Base-by-base conservation (phyloP, 2,113 vertebrate species). In the Anhinga anhinga region DNA sequence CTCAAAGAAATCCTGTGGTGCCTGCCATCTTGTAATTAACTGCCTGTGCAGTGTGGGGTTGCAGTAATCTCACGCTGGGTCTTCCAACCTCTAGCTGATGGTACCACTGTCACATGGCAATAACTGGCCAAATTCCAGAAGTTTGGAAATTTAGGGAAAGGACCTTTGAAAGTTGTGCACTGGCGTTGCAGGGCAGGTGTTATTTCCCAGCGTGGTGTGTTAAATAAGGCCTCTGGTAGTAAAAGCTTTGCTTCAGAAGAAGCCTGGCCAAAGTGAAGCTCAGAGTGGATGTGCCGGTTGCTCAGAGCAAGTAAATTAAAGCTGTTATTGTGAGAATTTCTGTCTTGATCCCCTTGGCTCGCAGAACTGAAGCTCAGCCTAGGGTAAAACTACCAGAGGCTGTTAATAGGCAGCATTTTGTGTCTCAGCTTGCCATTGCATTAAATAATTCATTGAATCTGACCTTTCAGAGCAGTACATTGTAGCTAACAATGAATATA, bases 391-490 rank as follows among this genome's bases (percentile, higher is more conserved):
- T 71, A 66, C 36, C n/a, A 74, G n/a, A 50, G 32, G 42, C 72
- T 52, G 61, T 82, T 92, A 72, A 80, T 49, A 82, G 50, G 32
- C 61, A 67, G 32, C 6, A 74, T 83, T 94, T 96, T 0, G 0
- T 92, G n/a, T 72, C 42, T 88, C 32, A 63, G 53, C 89, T 94
- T 95, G 83, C 52, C 47, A 55, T 76, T 73, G 40, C 47, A 61
- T 94, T 96, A 95, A 97, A 90, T 94, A 92, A 92, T 88, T 93
- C 50, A 95, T 92, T 92, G 59, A 86, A 81, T 90, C 65, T 93
- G 95, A 91, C 95, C 88, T 95, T 94, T 95, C 81, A 92, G 90
- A 90, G 55, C 26, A 61, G 61, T 89, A 82, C 63, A 16, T 73
- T 86, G 82, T 83, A 70, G 72, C n/a, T 90, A 92, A 82, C 45